Evolutionary conservation across 2,797 vertebrate species (phyloP).

Genomic region (Serranus cabrilla): DNA sequence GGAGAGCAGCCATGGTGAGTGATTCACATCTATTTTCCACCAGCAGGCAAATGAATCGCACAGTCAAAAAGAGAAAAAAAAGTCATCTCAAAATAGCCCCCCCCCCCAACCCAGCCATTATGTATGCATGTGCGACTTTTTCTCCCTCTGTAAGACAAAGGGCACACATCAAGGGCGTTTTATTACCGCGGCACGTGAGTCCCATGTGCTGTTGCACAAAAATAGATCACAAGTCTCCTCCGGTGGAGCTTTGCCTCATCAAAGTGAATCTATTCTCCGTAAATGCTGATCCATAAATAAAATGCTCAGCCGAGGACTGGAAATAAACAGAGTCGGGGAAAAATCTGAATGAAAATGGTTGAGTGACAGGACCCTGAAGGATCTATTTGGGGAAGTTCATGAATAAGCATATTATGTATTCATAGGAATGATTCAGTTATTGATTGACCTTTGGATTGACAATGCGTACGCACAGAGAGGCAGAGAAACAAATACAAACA

Average conservation of each 20-base stretch:
- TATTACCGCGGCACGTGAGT: constrained; percentile 72
- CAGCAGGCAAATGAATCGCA: constrained; percentile 70
- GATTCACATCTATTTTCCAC: constrained; percentile 78
- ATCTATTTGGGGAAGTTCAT: constrained; percentile 65
- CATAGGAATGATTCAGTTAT: constrained; percentile 58
- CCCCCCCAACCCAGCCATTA: constrained; percentile 57
- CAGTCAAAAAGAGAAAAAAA: constrained; percentile 59
- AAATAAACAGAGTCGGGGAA: constrained; percentile 36
- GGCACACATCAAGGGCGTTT: constrained; percentile 74
- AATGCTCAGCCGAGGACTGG: constrained; percentile 49
- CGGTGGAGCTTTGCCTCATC: constrained; percentile 65
- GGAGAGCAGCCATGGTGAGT: constrained; percentile 60
- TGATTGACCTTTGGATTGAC: constrained; percentile 63
- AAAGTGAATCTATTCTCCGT: constrained; percentile 69
- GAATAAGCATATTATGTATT: constrained; percentile 72
- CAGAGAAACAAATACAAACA: constrained; percentile 16
- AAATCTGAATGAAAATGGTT: constrained; percentile 61
- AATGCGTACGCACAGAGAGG: constrained; percentile 17
- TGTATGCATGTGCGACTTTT: constrained; percentile 75
- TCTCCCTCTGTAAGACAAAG: constrained; percentile 67
- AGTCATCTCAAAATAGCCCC: constrained; percentile 73
- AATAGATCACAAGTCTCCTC: constrained; percentile 75
- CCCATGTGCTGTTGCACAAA: constrained; percentile 64
- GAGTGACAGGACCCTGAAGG: constrained; percentile 58
- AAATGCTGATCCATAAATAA: constrained; percentile 77